Base-by-base conservation (phyloP, 2,797 vertebrate species). In the Peromyscus eremicus region DNA sequence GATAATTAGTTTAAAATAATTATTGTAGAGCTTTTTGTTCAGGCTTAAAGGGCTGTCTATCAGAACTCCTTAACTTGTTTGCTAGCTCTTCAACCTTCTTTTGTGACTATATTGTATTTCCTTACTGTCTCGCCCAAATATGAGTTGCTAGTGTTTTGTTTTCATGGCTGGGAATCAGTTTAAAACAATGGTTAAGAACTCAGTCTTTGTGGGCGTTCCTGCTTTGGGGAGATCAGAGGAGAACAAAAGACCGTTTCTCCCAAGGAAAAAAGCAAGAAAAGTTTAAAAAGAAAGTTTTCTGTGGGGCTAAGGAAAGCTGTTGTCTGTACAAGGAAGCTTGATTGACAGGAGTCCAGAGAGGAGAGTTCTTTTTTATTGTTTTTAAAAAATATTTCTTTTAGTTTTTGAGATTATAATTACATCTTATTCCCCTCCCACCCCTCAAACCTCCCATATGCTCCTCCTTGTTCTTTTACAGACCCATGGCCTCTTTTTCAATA, bases 1-100 rank as follows among this genome's bases (percentile, higher is more conserved):
- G 85, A 95, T 82, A 95, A 82, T 96, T 88, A 66, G 89, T 84
- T 84, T 77, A 84, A 93, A 95, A 86, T 88, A 85, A 79, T 77
- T 80, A 93, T 87, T 52, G 52, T 89, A 46, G n/a, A 82, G 34
- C 64, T 86, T 89, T 94, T 73, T 92, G 40, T 89, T 89, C 37
- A 80, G 86, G 82, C 79, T 83, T 95, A 32, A 94, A 82, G 34
- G 85, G 88, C 89, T 73, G 85, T 52, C 86, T 64, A 89, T 34
- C 68, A 60, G 70, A 84, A 64, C 27, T 88, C 81, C n/a, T 94
- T 93, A 92, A 94, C 94, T 94, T 87, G 60, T 9, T 89, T 88
- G 40, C 34, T 90, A 70, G 52, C 57, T 76, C 57, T 97, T 93
- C 49, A 87, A 55, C 23, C 37, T 85, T 95, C 55, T 95, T 77